A percentile compares a stretch with the other conserved stretches of the same genome.
These are phyloP conservation scores for Hydraecia micacea DNA, from an alignment of 2,888 invertebrate genomes.

Conservation along the genomic window DNA sequence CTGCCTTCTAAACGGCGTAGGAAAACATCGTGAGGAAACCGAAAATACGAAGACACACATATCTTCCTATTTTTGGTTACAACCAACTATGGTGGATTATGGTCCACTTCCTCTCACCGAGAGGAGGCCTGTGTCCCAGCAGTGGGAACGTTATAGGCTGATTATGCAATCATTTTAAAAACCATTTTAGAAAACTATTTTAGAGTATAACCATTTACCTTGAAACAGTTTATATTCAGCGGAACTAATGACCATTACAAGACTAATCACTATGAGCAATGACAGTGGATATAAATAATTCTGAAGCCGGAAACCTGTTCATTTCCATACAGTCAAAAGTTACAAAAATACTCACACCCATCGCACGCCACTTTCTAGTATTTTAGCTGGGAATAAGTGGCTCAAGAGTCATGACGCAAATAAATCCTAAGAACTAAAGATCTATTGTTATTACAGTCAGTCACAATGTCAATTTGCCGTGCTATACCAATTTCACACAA, in stretches of 20 bases:
- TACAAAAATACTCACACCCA: not conserved
- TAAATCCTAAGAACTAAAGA: not conserved
- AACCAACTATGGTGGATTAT: too few relatives aligned
- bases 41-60: too few relatives aligned
- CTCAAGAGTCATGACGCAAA: not conserved
- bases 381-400: not conserved
- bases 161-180: too few relatives aligned
- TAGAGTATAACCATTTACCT: conserved; percentile 9
- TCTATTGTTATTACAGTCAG: too few relatives aligned
- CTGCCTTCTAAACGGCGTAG: too few relatives aligned
- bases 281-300: not conserved
- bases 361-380: not conserved
- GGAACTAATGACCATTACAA: conserved; percentile 5
- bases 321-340: not conserved
- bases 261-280: conserved; percentile 9
- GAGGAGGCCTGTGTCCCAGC: too few relatives aligned
- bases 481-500: not conserved
- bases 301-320: not conserved
- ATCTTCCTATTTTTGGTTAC: too few relatives aligned
- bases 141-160: too few relatives aligned
- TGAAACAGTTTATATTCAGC: conserved; percentile 22
- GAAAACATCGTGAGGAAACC: too few relatives aligned
- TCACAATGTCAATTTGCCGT: not conserved
- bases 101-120: too few relatives aligned
- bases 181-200: not conserved